A percentile compares a stretch with the other conserved stretches of the same genome.
phyloP scores from a whole-genome alignment of 1,140 invertebrate genomes.

The Drosophila athabasca region DNA sequence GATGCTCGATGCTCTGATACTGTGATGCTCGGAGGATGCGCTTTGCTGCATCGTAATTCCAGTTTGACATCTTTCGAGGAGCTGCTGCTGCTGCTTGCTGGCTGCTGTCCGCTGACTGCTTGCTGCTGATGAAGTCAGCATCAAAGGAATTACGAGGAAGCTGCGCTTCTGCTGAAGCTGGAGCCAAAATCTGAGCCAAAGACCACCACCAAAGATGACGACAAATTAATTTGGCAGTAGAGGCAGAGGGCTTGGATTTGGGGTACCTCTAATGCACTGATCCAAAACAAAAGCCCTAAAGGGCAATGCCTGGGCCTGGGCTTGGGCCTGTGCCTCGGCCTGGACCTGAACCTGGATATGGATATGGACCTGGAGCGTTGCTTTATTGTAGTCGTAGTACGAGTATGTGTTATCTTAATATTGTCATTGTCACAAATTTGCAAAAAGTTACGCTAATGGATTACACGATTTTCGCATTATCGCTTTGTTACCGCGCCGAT shows the following conservation, averaged over 20 bases:
- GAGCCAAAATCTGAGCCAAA: constrained; percentile 39
- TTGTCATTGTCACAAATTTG: constrained; percentile 84
- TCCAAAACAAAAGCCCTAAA: constrained; percentile 4
- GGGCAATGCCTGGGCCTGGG: neutral
- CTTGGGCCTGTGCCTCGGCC: too few relatives aligned
- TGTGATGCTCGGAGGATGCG: constrained; percentile 10
- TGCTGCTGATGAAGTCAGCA: constrained; percentile 37
- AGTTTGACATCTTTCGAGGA: constrained; percentile 56
- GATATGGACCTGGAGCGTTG: neutral
- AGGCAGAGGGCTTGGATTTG: constrained; percentile 18
- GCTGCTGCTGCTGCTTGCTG: too few relatives aligned
- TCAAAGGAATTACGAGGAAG: neutral
- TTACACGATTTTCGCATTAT: constrained; percentile 84
- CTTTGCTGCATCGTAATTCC: constrained; percentile 47
- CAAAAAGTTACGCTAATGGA: constrained; percentile 83
- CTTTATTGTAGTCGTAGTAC: constrained; percentile 36
- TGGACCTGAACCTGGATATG: too few relatives aligned
- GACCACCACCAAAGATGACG: constrained; percentile 35
- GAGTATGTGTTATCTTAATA: constrained; percentile 81
- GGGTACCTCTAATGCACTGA: neutral
- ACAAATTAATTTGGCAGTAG: constrained; percentile 71
- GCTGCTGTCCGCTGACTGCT: too few relatives aligned
- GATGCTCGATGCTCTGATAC: constrained; percentile 2
- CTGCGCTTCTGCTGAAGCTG: neutral
- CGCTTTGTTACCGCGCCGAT: constrained; percentile 82